Evolutionary conservation across 2,888 invertebrate species (phyloP), one percentile per base, ranked within the genome.

Genomic region (Carabus problematicus): DNA sequence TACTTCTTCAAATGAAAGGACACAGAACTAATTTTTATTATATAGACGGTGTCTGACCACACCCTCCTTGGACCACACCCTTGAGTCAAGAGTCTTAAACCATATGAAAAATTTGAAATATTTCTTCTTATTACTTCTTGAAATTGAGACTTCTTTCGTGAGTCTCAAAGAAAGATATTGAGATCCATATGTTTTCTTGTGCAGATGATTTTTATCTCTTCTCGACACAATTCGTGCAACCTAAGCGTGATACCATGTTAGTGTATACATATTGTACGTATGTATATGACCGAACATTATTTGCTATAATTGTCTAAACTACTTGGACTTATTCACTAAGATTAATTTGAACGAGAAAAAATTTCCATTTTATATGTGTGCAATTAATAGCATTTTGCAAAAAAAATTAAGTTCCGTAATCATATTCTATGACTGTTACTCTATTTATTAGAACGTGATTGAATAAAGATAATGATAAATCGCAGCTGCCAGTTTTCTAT

Each of bases 401-500:
- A 29, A 29, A 29, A 29, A 29, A 6, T 29, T n/a, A n/a, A 29
- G 29, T 29, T 29, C 29, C n/a, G 6, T 29, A 29, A 2, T 29
- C 29, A 29, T 29, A 29, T 29, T 29, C 6, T 29, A 6, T 29
- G 6, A 29, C 11, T 49, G 47, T 45, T 62, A 45, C n/a, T 45
- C 62, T 47, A 39, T 49, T 62, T 47, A 62, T 62, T 62, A 49
- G 40, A n/a, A 12, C 39, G 49, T 29, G 49, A 62, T 62, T 62
- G 11, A 62, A 47, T 62, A 62, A 47, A 49, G 62, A 62, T 62
- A 62, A 62, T 62, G 39, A 14, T 45, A 14, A 62, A 49, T 62
- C 47, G 29, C 47, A 49, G 11, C 16, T 47, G 47, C 39, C 45
- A 61, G 45, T 45, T 61, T 19, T 45, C 16, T 39, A 12, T 64